phyloP scores from a whole-genome alignment of 2,113 vertebrate genomes.

The Danionella cerebrum region DNA sequence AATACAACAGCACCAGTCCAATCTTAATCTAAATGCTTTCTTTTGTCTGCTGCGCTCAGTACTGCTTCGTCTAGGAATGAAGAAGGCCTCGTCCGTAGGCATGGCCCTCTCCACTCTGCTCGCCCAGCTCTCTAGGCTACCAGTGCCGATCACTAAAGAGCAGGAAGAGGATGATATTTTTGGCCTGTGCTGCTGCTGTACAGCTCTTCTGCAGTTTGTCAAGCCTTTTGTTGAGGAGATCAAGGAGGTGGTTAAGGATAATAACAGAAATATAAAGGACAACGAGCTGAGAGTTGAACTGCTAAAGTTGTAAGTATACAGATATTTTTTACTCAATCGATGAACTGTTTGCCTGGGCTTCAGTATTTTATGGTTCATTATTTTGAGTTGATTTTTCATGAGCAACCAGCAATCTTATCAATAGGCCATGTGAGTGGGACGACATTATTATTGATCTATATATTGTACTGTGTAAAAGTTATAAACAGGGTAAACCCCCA shows the following conservation, averaged over 20 bases:
- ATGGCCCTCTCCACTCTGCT: constrained; percentile 83
- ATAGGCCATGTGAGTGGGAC: too few relatives aligned
- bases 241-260: constrained; percentile 39
- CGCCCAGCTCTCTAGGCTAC: constrained; percentile 77
- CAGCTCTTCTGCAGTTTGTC: constrained; percentile 71
- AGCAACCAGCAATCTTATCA: too few relatives aligned
- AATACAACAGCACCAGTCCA: too few relatives aligned
- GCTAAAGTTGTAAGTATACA: constrained; percentile 80
- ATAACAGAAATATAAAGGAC: constrained; percentile 40
- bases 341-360: too few relatives aligned
- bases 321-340: neutral
- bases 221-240: constrained; percentile 80
- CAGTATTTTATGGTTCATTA: too few relatives aligned
- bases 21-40: neutral
- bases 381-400: too few relatives aligned
- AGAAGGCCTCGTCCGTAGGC: constrained; percentile 83
- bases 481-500: too few relatives aligned
- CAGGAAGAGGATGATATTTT: constrained; percentile 79
- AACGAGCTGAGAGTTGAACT: constrained; percentile 81
- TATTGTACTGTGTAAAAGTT: too few relatives aligned
- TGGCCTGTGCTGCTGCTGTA: constrained; percentile 77
- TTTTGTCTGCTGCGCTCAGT: constrained; percentile 54
- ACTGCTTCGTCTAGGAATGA: constrained; percentile 73
- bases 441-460: too few relatives aligned
- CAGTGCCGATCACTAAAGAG: constrained; percentile 78